Evolutionary conservation across 2,797 vertebrate genomes (phyloP).

Genomic region (Valencia hispanica): DNA sequence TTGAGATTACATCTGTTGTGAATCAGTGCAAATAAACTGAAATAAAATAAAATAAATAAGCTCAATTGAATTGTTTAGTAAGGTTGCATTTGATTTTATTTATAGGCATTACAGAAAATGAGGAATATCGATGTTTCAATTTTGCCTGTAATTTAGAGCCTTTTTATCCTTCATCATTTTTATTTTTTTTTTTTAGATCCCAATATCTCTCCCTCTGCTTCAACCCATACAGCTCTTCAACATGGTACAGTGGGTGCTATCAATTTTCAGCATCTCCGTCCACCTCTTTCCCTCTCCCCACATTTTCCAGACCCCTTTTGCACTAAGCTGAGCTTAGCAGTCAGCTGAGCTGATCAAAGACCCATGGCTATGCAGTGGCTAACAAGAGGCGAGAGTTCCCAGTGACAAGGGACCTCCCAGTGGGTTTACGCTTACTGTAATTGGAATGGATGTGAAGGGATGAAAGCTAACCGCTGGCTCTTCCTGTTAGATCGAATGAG

Average conservation of each 20-base stretch:
- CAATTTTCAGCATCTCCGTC: constrained; percentile 33
- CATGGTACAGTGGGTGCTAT: constrained; percentile 51
- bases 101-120: not conserved
- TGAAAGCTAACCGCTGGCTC: constrained; percentile 39
- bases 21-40: too few species aligned
- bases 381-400: constrained; percentile 83
- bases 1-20: too few species aligned
- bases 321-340: constrained; percentile 82
- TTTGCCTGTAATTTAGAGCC: too few species aligned
- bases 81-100: not conserved
- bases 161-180: too few species aligned
- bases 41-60: too few species aligned
- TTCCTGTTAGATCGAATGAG: constrained; percentile 21
- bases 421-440: constrained; percentile 58
- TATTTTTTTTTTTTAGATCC: too few species aligned
- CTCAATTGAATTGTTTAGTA: too few species aligned
- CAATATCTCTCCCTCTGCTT: not conserved
- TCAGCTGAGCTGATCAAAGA: constrained; percentile 87
- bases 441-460: constrained; percentile 55
- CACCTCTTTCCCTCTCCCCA: constrained; percentile 60
- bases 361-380: constrained; percentile 73
- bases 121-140: not conserved
- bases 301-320: constrained; percentile 77
- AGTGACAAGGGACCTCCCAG: constrained; percentile 79
- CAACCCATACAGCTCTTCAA: constrained; percentile 2